Percentiles rank a stretch among this genome's conserved stretches.
phyloP scores from a whole-genome alignment of 35 echinoderm and acorn worm species.

The Apostichopus californicus region DNA sequence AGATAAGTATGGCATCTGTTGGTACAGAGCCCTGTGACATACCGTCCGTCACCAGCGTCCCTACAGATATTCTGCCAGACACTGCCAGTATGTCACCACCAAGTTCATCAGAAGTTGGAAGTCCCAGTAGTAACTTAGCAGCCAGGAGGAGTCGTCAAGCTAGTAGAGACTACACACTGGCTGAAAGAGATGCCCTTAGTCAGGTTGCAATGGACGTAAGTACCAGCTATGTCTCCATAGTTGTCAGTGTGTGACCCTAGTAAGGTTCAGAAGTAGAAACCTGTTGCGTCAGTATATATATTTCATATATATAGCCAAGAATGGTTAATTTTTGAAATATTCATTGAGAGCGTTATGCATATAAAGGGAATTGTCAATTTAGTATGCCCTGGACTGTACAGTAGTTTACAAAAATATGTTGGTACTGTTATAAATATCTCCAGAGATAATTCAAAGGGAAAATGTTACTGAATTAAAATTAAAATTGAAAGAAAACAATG shows the following conservation, averaged over 20 bases:
- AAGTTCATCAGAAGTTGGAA: conserved; percentile 6
- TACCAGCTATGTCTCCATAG: background rate
- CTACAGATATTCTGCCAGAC: background rate
- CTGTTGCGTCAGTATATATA: background rate
- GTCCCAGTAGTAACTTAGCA: conserved; percentile 3
- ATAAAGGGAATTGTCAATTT: no score
- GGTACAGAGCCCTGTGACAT: conserved; percentile 32
- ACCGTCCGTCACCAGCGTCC: background rate
- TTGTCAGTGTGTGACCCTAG: no score
- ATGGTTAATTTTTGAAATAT: no score
- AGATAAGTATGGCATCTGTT: background rate
- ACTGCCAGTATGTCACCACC: conserved; percentile 6
- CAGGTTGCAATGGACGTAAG: conserved; percentile 45
- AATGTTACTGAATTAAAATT: no score
- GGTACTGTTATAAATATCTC: no score
- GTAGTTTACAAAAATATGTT: no score
- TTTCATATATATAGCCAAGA: background rate
- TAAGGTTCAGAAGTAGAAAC: background rate
- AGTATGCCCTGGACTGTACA: no score
- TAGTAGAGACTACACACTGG: conserved; percentile 13
- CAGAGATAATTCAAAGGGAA: no score
- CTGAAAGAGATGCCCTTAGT: conserved; percentile 44
- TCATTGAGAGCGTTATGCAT: no score
- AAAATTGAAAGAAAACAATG: no score
- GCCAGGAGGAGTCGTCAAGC: conserved; percentile 20